phyloP scores from a whole-genome alignment of 2,888 invertebrate species.

The Steromphala cineraria region DNA sequence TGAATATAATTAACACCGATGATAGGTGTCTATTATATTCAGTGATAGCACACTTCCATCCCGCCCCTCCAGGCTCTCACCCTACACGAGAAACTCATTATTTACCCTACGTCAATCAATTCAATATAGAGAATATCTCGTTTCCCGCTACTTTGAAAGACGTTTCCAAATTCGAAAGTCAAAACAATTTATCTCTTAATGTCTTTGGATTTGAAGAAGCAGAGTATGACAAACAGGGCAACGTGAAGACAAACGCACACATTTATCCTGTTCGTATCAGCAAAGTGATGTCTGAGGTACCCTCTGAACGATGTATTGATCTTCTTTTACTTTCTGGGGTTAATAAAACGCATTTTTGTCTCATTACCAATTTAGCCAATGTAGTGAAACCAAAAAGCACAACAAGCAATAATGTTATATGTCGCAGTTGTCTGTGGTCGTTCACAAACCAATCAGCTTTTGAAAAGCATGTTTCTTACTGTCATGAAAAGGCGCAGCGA shows the following conservation, averaged over 20 bases:
- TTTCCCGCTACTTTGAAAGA: not conserved
- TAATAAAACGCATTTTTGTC: not conserved
- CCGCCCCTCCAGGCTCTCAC: not conserved
- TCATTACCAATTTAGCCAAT: not conserved
- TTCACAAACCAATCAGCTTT: no score
- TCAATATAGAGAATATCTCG: not conserved
- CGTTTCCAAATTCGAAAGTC: not conserved
- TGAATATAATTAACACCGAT: not conserved
- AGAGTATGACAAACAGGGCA: no score
- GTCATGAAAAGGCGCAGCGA: not conserved
- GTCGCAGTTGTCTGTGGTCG: not conserved
- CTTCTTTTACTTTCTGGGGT: not conserved
- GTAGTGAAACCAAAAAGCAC: not conserved
- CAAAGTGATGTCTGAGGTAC: not conserved
- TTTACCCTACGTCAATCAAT: not conserved
- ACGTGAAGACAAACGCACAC: no score
- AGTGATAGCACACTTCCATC: not conserved
- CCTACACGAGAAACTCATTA: not conserved
- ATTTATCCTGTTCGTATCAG: not conserved
- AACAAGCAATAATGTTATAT: not conserved
- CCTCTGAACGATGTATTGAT: not conserved
- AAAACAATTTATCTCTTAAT: not conserved
- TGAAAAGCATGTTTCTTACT: not conserved
- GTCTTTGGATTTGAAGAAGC: not conserved
- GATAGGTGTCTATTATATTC: not conserved